A percentile compares a stretch with the other conserved stretches of the same genome.
phyloP scores from a whole-genome alignment of 1,140 invertebrate genomes.

The Lordiphosa collinella region DNA sequence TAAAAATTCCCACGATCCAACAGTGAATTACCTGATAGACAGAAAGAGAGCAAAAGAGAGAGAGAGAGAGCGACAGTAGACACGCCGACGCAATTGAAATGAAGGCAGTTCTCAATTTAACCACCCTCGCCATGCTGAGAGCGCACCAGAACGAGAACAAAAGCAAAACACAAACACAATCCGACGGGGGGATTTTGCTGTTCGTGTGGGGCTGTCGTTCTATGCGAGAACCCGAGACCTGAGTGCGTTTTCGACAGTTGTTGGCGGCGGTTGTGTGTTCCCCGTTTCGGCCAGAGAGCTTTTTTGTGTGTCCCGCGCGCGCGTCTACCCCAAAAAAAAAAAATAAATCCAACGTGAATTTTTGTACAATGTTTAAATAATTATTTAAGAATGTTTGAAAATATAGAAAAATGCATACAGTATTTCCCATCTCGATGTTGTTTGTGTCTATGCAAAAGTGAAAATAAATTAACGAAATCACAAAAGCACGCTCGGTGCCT shows the following conservation, averaged over 20 bases:
- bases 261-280: constrained; percentile 63
- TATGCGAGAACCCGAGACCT: constrained; percentile 29
- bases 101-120: constrained; percentile 14
- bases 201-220: constrained; percentile 19
- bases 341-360: constrained; percentile 31
- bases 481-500: not conserved
- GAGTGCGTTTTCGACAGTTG: constrained; percentile 68
- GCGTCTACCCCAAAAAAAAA: constrained; percentile 9
- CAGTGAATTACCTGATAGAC: constrained; percentile 21
- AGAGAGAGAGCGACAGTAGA: constrained; percentile 6
- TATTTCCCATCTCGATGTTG: constrained; percentile 19
- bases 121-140: constrained; percentile 35
- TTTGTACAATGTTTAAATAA: constrained; percentile 60
- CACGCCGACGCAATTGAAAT: constrained; percentile 2
- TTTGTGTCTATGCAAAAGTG: constrained; percentile 8
- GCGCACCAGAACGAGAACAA: constrained; percentile 28
- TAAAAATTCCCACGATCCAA: constrained; percentile 37
- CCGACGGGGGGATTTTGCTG: not conserved
- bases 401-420: constrained; percentile 45
- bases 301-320: constrained; percentile 43
- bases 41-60: constrained; percentile 9
- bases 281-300: constrained; percentile 37
- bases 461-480: not conserved
- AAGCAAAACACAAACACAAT: not conserved
- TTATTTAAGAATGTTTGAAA: constrained; percentile 36